These are phyloP conservation scores for Trichonephila inaurata DNA, from an alignment of 1,140 invertebrate species.

Conservation along the genomic window DNA sequence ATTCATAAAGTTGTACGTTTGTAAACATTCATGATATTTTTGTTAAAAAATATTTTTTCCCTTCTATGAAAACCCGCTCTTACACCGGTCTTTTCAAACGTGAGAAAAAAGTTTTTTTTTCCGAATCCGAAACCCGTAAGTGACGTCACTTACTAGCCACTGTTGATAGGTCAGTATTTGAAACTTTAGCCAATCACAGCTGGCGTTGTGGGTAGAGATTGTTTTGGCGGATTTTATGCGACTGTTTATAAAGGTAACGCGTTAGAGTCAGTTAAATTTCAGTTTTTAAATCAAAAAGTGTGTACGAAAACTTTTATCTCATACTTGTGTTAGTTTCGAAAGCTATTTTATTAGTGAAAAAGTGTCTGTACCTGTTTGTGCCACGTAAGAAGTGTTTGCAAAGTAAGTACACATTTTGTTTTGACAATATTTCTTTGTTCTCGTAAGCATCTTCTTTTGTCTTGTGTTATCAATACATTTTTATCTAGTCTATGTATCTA, in stretches of 20 bases:
- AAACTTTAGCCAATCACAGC: conserved; percentile 29
- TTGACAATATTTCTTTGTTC: neutral
- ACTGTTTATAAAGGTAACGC: conserved; percentile 34
- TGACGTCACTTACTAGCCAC: neutral
- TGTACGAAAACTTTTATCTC: neutral
- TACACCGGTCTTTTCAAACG: neutral
- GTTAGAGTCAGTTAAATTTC: neutral
- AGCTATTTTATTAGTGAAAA: neutral
- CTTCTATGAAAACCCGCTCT: neutral
- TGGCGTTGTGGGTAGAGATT: conserved; percentile 30
- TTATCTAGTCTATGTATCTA: neutral
- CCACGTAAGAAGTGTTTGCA: neutral
- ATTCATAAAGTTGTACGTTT: no score
- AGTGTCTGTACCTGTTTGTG: neutral
- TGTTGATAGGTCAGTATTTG: neutral
- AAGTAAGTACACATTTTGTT: neutral
- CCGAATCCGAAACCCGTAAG: neutral
- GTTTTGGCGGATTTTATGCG: conserved; percentile 61
- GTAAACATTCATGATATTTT: neutral
- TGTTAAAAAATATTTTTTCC: neutral
- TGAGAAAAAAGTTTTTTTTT: neutral
- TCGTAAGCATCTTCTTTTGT: neutral
- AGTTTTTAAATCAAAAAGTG: neutral
- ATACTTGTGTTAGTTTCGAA: neutral
- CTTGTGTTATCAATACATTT: neutral